A percentile compares a stretch with the other conserved stretches of the same genome.
Evolutionary conservation across 2,797 vertebrate species (phyloP).

Genomic region (Merluccius polli): DNA sequence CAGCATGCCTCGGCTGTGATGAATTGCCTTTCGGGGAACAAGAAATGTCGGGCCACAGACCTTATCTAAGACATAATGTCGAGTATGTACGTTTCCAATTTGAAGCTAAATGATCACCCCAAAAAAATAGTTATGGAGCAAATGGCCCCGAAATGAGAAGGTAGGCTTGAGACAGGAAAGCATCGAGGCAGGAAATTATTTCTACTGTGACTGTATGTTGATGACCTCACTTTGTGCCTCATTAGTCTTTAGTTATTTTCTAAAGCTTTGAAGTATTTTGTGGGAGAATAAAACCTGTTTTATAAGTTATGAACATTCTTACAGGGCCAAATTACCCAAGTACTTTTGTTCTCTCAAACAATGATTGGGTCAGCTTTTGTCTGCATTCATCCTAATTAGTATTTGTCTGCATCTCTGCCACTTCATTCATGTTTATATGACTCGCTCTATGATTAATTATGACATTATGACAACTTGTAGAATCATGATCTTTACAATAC

Average conservation of each 20-base stretch:
- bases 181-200: slow-evolving; percentile 67
- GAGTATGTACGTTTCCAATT: slow-evolving; percentile 56
- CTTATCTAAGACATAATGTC: slow-evolving; percentile 51
- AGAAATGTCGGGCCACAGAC: slow-evolving; percentile 47
- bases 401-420: not conserved
- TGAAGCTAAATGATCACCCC: slow-evolving; percentile 54
- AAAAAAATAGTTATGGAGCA: slow-evolving; percentile 50
- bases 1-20: slow-evolving; percentile 53
- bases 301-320: slow-evolving; percentile 19
- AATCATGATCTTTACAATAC: not conserved
- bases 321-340: not conserved
- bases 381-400: not conserved
- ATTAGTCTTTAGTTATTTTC: slow-evolving; percentile 59
- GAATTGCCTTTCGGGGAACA: slow-evolving; percentile 53
- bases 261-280: slow-evolving; percentile 56
- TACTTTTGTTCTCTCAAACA: not conserved
- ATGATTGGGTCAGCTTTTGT: not conserved
- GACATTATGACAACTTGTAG: slow-evolving; percentile 1
- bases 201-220: slow-evolving; percentile 71
- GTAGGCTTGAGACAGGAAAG: slow-evolving; percentile 56
- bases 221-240: slow-evolving; percentile 68
- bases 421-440: not conserved
- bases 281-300: slow-evolving; percentile 54
- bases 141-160: slow-evolving; percentile 56
- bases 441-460: not conserved